These are phyloP conservation scores for Myiagra hebetior DNA, from an alignment of 2,113 vertebrate genomes.

Conservation along the genomic window DNA sequence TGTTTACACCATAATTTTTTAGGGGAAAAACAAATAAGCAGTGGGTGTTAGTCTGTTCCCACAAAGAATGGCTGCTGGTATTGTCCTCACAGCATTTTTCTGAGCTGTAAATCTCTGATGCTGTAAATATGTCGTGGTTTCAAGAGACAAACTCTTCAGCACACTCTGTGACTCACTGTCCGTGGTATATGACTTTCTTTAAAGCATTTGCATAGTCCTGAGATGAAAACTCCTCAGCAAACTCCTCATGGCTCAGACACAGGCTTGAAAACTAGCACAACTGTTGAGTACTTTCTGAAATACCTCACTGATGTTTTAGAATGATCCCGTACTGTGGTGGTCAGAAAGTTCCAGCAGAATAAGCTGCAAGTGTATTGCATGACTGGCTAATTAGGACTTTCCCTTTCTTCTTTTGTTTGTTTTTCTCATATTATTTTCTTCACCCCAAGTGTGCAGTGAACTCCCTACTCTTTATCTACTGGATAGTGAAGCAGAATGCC, in stretches of 20 bases:
- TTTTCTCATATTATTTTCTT: background rate
- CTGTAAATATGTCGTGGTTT: accelerated
- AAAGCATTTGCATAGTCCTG: background rate
- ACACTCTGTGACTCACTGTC: background rate
- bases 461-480: background rate
- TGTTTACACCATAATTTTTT: accelerated
- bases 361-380: background rate
- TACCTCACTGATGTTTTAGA: background rate
- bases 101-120: background rate
- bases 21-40: background rate
- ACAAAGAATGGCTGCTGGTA: background rate
- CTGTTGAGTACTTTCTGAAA: background rate
- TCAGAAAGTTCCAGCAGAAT: background rate
- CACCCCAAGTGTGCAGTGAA: background rate
- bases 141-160: background rate
- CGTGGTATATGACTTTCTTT: background rate
- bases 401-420: background rate
- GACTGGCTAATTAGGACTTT: background rate
- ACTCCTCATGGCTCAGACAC: background rate
- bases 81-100: background rate
- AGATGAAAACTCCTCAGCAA: background rate
- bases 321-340: background rate
- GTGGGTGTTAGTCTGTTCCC: background rate
- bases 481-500: background rate
- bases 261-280: background rate